Conservation (phyloP, 2,113 vertebrate species). For the Callithrix jacchus region DNA sequence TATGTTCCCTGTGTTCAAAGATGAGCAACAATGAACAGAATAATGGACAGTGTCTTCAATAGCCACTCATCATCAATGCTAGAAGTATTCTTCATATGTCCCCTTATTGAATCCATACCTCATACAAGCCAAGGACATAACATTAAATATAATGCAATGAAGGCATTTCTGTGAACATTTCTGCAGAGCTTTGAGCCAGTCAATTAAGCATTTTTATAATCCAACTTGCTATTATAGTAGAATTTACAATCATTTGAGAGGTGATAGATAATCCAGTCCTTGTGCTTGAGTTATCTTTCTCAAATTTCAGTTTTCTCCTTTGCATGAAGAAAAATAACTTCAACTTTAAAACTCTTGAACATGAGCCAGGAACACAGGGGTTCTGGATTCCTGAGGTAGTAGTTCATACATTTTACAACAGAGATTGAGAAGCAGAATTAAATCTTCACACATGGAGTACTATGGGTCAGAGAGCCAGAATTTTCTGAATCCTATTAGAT, state of each 20-base stretch:
- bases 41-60: background rate
- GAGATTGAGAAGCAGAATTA: background rate
- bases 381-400: background rate
- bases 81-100: background rate
- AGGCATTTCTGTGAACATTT: background rate
- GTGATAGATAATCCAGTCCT: background rate
- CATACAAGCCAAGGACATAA: constrained; percentile 25
- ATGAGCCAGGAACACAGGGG: background rate
- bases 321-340: constrained; percentile 28
- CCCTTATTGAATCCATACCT: background rate
- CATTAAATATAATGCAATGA: constrained; percentile 18
- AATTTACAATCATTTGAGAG: background rate
- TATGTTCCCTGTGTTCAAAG: background rate
- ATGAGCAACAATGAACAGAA: background rate
- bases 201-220: constrained; percentile 43
- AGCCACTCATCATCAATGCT: background rate
- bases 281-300: background rate
- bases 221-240: background rate
- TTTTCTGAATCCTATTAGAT: constrained; percentile 13
- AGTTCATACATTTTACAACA: background rate
- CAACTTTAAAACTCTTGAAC: background rate
- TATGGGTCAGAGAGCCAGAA: background rate
- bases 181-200: background rate
- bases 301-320: background rate
- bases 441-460: background rate